A percentile compares a stretch with the other conserved stretches of the same genome.
Conservation (phyloP, 1,140 invertebrate genomes). For the Drosophila novamexicana region DNA sequence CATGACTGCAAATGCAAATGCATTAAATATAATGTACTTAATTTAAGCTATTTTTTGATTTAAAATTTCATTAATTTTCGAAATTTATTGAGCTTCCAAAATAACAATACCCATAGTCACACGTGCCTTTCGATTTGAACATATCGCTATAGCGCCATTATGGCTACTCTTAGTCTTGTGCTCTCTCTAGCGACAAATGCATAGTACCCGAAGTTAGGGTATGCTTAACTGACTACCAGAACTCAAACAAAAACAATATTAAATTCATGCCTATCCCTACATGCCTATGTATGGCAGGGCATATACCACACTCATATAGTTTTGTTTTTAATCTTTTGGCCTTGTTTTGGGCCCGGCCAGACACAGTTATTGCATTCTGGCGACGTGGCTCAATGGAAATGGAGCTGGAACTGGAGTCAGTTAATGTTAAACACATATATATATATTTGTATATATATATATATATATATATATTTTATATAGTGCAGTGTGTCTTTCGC, state of each 20-base stretch:
- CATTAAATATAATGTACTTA: too few species aligned
- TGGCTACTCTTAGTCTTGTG: too few species aligned
- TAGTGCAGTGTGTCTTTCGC: conserved; percentile 56
- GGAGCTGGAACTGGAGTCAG: conserved; percentile 27
- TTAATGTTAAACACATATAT: conserved; percentile 46
- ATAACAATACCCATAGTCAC: too few species aligned
- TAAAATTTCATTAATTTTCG: too few species aligned
- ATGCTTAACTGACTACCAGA: too few species aligned
- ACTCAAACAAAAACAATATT: too few species aligned
- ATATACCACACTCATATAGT: conserved; percentile 47
- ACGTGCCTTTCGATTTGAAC: too few species aligned
- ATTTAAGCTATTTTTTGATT: too few species aligned
- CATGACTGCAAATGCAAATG: too few species aligned
- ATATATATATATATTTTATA: conserved; percentile 43
- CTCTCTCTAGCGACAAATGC: too few species aligned
- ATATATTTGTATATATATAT: conserved; percentile 11
- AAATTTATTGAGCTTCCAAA: too few species aligned
- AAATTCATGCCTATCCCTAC: neutral
- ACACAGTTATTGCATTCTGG: conserved; percentile 81
- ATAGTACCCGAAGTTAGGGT: neutral
- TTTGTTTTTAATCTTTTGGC: conserved; percentile 81
- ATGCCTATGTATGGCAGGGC: neutral
- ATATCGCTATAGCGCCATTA: too few species aligned
- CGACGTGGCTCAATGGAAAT: conserved; percentile 38
- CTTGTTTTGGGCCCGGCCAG: conserved; percentile 63